Base-by-base conservation (phyloP, 2,797 vertebrate genomes). In the Cephalopachus bancanus region DNA sequence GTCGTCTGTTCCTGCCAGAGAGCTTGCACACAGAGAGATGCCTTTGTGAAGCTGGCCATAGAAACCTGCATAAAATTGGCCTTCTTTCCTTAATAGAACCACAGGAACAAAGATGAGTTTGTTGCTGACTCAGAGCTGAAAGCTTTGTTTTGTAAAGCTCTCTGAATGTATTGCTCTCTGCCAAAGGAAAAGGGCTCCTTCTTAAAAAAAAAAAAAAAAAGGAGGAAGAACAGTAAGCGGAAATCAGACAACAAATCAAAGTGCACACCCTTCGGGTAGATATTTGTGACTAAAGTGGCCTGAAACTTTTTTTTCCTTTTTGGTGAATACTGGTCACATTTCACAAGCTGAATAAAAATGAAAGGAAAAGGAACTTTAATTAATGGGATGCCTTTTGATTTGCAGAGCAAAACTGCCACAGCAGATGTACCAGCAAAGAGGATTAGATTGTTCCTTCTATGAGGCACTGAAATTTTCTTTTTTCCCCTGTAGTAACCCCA, bases 371-470 rank as follows among this genome's bases (percentile, higher is more conserved):
- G 98, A 98, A 98, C 98, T 98, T 98, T 99, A 99, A 99, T 99
- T 99, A 99, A 99, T 98, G 97, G 98, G 95, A 98, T 99, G 98
- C 98, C 99, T 99, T 99, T 99, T 99, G 99, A 99, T 99, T 99
- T 98, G 98, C 98, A 97, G 99, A 98, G 99, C 98, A 99, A 99
- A 99, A 98, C 96, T 98, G 98, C 98, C 98, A 98, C 98, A 99
- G 98, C 99, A 99, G 99, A 99, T 99, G 99, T 99, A 99, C 98
- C 95, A 98, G 99, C 98, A 99, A 99, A 99, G 98, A 99, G 99
- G 99, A 99, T 99, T 99, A 99, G 99, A 98, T 98, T 98, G 98
- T 99, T 98, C 98, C 98, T 98, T 99, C 98, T 98, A 98, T 99
- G 99, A 99, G 69, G 84, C 98, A 98, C 98, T 99, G 98, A 98